Base-by-base conservation (phyloP, 2,113 vertebrate genomes). In the Xyliphius kryptos region DNA sequence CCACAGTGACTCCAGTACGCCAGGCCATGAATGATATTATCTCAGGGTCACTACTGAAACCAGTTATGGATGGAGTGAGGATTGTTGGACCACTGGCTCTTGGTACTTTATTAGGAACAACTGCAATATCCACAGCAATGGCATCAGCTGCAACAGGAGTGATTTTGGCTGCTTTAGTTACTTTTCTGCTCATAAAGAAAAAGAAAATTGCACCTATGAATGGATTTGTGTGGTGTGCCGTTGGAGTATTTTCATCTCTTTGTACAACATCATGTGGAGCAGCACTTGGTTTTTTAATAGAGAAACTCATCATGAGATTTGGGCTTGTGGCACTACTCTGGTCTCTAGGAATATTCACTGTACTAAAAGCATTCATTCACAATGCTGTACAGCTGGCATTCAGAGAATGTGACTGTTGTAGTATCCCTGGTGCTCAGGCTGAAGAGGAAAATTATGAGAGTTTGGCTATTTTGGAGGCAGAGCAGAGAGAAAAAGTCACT, bases 81-180 rank as follows among this genome's bases (percentile, higher is more conserved):
- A 72, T 69, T 3, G 67, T 86, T 17, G 83, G 85, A 3, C 60
- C 83, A 14, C 70, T 86, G 20, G 83, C 80, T 1, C 26, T 84
- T 9, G 82, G 85, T 7, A 72, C 74, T 17, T 74, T 85, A 0
- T 57, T 85, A 2, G 85, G 83, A 52, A 74, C 82, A 1, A 79
- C 80, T 2, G 79, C 82, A 0, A 61, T 85, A 20, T 80, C 81
- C 19, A 56, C 73, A 5, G 70, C 79, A 0, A 80, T 82, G 76
- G 79, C 79, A 3, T 73, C 82, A 0, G 70, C 70, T 0, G 74
- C 82, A 3, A 75, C 77, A 0, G 83, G 85, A 15, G 79, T 85
- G 20, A 71, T 75, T 21, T 40, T 80, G 10, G 80, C 82, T 2
- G 74, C 80, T 5, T 63, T 17, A 0, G 52, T 74, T 3, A 70